phyloP scores from a whole-genome alignment of 2,888 invertebrate genomes.

The Luffia ferchaultella region DNA sequence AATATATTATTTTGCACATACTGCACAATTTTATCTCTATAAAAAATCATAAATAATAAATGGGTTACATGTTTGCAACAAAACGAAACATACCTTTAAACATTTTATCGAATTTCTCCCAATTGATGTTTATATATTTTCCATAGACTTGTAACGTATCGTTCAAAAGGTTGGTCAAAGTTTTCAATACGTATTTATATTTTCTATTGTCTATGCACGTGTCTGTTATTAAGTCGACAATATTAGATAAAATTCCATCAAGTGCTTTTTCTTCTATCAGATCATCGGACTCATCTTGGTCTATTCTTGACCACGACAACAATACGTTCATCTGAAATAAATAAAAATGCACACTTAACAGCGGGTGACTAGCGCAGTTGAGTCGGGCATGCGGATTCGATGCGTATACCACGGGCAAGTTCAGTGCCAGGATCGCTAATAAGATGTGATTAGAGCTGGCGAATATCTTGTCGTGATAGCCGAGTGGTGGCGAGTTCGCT shows the following conservation, averaged over 20 bases:
- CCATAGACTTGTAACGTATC: slow-evolving; percentile 24
- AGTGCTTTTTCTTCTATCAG: slow-evolving; percentile 10
- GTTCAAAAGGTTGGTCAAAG: slow-evolving; percentile 21
- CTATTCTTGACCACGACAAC: slow-evolving; percentile 18
- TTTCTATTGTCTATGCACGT: slow-evolving; percentile 22
- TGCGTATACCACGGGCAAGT: background rate
- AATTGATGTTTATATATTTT: slow-evolving; percentile 17
- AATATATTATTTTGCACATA: too few relatives aligned
- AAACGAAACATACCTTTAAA: slow-evolving; percentile 22
- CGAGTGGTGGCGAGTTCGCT: too few relatives aligned
- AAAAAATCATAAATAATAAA: too few relatives aligned
- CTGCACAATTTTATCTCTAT: too few relatives aligned
- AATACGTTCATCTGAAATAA: slow-evolving; percentile 24
- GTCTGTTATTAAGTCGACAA: slow-evolving; percentile 18
- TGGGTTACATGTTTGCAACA: too few relatives aligned
- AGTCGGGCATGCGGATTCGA: background rate
- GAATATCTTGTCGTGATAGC: too few relatives aligned
- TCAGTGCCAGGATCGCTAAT: background rate
- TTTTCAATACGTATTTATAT: slow-evolving; percentile 13
- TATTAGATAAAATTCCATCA: slow-evolving; percentile 20
- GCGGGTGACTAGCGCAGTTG: background rate
- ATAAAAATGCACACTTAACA: background rate
- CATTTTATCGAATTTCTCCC: slow-evolving; percentile 23
- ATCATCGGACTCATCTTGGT: background rate
- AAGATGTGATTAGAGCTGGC: background rate